These are phyloP conservation scores for Eupithecia dodoneata DNA, from an alignment of 2,888 invertebrate genomes.

Conservation along the genomic window DNA sequence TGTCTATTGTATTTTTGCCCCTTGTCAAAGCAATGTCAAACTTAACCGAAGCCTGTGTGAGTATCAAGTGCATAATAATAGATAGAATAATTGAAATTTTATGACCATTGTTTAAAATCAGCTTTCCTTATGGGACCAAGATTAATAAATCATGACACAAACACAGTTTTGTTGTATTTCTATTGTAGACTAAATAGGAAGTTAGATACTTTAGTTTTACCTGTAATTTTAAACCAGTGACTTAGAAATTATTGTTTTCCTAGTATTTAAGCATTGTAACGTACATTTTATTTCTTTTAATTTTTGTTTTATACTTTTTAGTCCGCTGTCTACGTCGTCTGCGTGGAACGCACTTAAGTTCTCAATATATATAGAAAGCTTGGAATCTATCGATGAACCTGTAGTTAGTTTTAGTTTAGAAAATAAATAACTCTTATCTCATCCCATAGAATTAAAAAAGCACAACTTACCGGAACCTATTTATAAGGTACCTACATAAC, in stretches of 20 bases:
- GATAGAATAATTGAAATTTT: neutral
- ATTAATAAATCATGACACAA: neutral
- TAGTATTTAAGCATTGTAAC: neutral
- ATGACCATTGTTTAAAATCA: neutral
- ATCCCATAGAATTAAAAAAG: neutral
- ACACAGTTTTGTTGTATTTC: neutral
- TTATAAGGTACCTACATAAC: neutral
- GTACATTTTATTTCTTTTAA: neutral
- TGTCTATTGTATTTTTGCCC: neutral
- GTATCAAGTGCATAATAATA: no score
- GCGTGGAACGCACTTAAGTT: neutral
- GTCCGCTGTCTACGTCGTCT: neutral
- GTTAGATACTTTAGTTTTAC: neutral
- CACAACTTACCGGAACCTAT: neutral
- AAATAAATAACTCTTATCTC: neutral
- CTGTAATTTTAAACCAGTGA: neutral
- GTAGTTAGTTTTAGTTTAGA: neutral
- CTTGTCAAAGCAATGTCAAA: neutral
- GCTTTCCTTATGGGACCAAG: neutral
- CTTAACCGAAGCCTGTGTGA: neutral
- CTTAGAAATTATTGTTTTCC: neutral
- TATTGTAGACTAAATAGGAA: neutral
- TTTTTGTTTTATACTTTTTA: neutral
- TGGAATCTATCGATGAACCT: neutral
- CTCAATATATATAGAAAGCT: neutral